phyloP scores from a whole-genome alignment of 2,113 vertebrate species.

The Hemichromis elongatus region DNA sequence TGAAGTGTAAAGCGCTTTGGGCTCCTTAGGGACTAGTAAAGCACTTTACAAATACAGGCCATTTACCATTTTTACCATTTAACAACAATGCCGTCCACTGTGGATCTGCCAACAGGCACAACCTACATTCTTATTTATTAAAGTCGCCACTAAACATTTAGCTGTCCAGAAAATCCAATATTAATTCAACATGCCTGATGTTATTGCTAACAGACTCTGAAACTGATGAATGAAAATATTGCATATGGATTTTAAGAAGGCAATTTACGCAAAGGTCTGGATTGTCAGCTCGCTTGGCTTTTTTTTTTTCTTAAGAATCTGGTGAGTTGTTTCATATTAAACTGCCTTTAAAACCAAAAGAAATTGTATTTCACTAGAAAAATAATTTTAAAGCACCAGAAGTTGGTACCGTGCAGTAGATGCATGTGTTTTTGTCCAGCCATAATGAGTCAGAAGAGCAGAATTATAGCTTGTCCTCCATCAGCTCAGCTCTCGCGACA shows the following conservation, averaged over 20 bases:
- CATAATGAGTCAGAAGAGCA: neutral
- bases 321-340: neutral
- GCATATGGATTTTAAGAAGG: neutral
- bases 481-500: neutral
- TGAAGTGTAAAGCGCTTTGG: too few relatives aligned
- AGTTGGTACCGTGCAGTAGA: neutral
- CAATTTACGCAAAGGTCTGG: neutral
- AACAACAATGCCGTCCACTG: neutral
- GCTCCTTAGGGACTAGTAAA: too few relatives aligned
- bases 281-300: neutral
- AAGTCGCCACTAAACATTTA: neutral
- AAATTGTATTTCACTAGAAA: neutral
- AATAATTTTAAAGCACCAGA: neutral
- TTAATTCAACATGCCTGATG: neutral
- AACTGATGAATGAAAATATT: neutral
- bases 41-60: too few relatives aligned
- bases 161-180: neutral
- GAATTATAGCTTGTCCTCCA: neutral
- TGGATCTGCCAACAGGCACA: neutral
- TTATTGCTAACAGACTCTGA: neutral
- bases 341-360: neutral
- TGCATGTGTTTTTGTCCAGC: too few relatives aligned
- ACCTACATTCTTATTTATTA: neutral
- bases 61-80: too few relatives aligned
- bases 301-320: accelerated